phyloP scores from a whole-genome alignment of 2,888 invertebrate species.

The Apomyelois bistriatella region DNA sequence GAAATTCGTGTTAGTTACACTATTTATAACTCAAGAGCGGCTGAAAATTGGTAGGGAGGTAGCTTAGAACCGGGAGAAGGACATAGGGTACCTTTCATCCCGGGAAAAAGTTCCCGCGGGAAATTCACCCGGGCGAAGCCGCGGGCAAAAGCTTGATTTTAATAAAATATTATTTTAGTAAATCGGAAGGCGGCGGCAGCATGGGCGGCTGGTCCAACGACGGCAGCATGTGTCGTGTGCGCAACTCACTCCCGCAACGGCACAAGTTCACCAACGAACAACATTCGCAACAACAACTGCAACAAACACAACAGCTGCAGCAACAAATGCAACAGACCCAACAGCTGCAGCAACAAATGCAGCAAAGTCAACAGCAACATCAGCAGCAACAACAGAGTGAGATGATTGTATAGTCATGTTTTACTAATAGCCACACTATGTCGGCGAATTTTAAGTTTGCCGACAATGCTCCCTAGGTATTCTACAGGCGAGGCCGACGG shows the following conservation, averaged over 20 bases:
- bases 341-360: slow-evolving; percentile 27
- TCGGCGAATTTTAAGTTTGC: too few relatives aligned
- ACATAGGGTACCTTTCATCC: too few relatives aligned
- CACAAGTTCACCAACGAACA: slow-evolving; percentile 73
- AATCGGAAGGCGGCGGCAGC: slow-evolving; percentile 69
- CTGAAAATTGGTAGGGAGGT: too few relatives aligned
- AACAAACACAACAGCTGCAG: slow-evolving; percentile 38
- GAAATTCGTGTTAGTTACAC: too few relatives aligned
- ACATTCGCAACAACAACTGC: slow-evolving; percentile 52
- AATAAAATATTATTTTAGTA: slow-evolving; percentile 34
- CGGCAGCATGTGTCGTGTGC: slow-evolving; percentile 67
- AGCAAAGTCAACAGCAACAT: slow-evolving; percentile 26
- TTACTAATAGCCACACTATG: too few relatives aligned
- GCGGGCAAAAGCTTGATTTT: too few relatives aligned
- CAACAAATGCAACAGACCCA: slow-evolving; percentile 35
- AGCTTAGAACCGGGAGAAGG: too few relatives aligned
- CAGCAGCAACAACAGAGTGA: slow-evolving; percentile 28
- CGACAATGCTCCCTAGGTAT: too few relatives aligned
- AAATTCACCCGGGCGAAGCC: too few relatives aligned
- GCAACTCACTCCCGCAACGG: slow-evolving; percentile 63
- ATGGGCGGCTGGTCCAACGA: slow-evolving; percentile 71
- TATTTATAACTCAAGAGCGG: too few relatives aligned
- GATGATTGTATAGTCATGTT: slow-evolving; percentile 17
- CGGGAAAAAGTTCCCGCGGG: too few relatives aligned
- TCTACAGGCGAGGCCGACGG: too few relatives aligned